phyloP scores from a whole-genome alignment of 2,797 vertebrate genomes.

The Xiphorhynchus erythropygius region DNA sequence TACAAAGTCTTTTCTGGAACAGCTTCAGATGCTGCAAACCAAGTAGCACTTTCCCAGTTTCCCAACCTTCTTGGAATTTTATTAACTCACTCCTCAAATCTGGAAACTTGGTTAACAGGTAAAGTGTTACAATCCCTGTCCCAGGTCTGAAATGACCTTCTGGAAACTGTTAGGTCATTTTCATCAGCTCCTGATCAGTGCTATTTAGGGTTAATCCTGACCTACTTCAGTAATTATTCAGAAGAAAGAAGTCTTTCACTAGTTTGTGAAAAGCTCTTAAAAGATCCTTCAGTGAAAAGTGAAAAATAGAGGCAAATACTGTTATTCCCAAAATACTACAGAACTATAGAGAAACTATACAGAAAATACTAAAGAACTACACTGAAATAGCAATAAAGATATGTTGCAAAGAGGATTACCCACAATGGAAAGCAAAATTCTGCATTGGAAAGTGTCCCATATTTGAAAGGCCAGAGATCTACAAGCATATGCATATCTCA shows the following conservation, averaged over 20 bases:
- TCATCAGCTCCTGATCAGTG: not conserved
- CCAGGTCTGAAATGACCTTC: not conserved
- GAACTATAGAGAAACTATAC: too few species aligned
- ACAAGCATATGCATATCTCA: not conserved
- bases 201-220: not conserved
- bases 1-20: not conserved
- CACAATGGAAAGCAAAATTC: not conserved
- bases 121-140: not conserved
- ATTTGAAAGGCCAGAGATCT: not conserved
- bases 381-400: not conserved
- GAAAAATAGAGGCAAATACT: not conserved
- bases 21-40: not conserved
- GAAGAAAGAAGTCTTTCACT: not conserved
- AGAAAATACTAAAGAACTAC: not conserved
- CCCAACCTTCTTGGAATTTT: not conserved
- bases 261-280: not conserved
- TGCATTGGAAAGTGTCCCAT: not conserved
- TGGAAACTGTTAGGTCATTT: not conserved
- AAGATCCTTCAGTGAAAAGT: not conserved
- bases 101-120: not conserved
- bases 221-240: not conserved
- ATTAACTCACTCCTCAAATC: not conserved
- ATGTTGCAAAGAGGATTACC: not conserved
- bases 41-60: not conserved
- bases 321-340: not conserved